Base-by-base conservation (phyloP, 1,140 invertebrate genomes). In the Plectrocnemia conspersa region DNA sequence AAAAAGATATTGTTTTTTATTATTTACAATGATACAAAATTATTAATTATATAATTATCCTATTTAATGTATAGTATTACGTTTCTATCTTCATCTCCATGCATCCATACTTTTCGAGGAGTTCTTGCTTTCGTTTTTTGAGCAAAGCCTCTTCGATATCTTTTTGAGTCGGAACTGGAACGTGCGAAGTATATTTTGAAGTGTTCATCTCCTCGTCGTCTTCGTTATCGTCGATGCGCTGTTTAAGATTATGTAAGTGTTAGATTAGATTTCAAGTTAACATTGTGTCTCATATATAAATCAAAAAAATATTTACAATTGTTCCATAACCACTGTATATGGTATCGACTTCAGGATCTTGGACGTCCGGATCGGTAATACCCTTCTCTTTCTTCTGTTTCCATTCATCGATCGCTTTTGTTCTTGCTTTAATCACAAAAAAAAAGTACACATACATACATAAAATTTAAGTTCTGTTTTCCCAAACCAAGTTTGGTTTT, bases 111-210 rank as follows among this genome's bases (percentile, higher is more conserved):
- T 83, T 85, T 61, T 88, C 83, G 36, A 97, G 63, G 16, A 97
- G 70, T 70, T 97, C 92, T 70, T 87, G 84, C 68, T 98, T 97
- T 67, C 92, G 91, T 62, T 89, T 81, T 59, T 81, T 77, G 0
- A 98, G 73, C 23, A 98, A 73, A 0, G 91, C 93, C 64, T 91
- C 85, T 68, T 97, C 90, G 44, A 98, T 85, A 63, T 94, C 89
- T 67, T 86, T 82, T 65, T 94, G 91, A 13, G 86, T 85, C 1
- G 91, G 91, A 40, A 95, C 88, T 7, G 89, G 80, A 42, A 93
- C 88, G 65, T 92, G 88, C 4, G 88, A 82, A n/a, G 86, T 86
- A 63, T 87, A 86, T 44, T 77, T 0, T 67, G 64, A 27, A 32
- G 16, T 64, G 68, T 63, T 10, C 32, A 23, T 23, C 0, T 45